A percentile compares a stretch with the other conserved stretches of the same genome.
phyloP scores from a whole-genome alignment of 53 echinoderm and acorn worm species.

The Henricia sp. region DNA sequence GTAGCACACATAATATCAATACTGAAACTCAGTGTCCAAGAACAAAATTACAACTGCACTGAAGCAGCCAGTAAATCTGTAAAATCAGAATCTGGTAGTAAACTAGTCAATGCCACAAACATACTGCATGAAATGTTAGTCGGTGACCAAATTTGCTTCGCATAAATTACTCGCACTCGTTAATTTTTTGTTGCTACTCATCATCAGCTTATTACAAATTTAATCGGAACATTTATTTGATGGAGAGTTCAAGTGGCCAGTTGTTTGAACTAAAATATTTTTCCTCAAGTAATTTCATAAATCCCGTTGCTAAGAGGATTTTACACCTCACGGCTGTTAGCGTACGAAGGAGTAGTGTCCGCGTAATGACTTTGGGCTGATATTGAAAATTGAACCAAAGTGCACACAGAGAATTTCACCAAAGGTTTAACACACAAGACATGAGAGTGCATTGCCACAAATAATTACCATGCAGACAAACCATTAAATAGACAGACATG shows the following conservation, averaged over 20 bases:
- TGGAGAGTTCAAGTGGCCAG: not conserved
- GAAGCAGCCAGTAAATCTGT: too few relatives aligned
- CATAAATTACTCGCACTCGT: too few relatives aligned
- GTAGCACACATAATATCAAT: too few relatives aligned
- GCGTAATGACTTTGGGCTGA: constrained; percentile 18
- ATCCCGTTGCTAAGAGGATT: constrained; percentile 77
- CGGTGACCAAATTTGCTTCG: too few relatives aligned
- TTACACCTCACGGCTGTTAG: constrained; percentile 71
- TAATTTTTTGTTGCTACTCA: too few relatives aligned
- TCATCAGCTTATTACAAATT: too few relatives aligned
- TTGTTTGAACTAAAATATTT: constrained; percentile 5
- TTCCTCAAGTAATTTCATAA: constrained; percentile 69
- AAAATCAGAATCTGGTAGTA: too few relatives aligned
- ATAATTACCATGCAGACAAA: not conserved
- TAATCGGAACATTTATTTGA: not conserved
- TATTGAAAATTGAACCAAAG: too few relatives aligned
- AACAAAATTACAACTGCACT: too few relatives aligned
- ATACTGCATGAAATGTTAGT: too few relatives aligned
- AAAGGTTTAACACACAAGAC: not conserved
- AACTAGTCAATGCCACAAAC: too few relatives aligned
- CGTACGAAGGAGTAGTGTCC: not conserved
- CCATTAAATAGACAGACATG: not conserved
- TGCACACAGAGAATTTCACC: not conserved
- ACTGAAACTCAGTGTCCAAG: too few relatives aligned
- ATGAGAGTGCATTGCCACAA: not conserved